These are phyloP conservation scores for Drosophila novamexicana DNA, from an alignment of 1,140 invertebrate genomes.

Conservation along the genomic window DNA sequence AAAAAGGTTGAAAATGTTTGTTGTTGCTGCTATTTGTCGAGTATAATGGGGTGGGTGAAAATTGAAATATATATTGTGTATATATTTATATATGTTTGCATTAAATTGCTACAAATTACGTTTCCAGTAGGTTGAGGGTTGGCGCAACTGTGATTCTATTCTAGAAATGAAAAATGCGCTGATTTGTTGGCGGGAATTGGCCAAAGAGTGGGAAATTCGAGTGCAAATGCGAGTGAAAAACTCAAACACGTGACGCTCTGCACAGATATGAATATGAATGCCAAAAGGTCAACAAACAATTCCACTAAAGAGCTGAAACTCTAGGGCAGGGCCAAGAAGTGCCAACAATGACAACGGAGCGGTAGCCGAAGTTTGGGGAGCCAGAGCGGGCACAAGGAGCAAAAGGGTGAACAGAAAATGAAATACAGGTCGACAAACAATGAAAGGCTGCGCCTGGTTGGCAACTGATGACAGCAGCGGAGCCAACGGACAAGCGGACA, in stretches of 20 bases:
- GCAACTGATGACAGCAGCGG: slow-evolving; percentile 49
- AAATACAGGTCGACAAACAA: slow-evolving; percentile 50
- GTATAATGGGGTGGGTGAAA: slow-evolving; percentile 16
- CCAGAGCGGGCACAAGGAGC: neutral
- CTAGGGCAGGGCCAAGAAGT: slow-evolving; percentile 6
- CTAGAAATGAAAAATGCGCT: slow-evolving; percentile 21
- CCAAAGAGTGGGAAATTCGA: slow-evolving; percentile 7
- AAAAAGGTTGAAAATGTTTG: slow-evolving; percentile 33
- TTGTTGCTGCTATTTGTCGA: slow-evolving; percentile 29
- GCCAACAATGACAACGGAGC: slow-evolving; percentile 9
- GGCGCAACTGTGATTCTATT: neutral
- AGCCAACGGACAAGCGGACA: slow-evolving; percentile 14
- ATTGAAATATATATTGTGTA: slow-evolving; percentile 36
- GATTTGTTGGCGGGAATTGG: neutral
- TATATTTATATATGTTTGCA: slow-evolving; percentile 31
- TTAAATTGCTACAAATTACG: slow-evolving; percentile 42
- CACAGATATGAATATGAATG: slow-evolving; percentile 47
- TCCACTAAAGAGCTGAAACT: slow-evolving; percentile 30
- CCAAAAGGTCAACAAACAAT: slow-evolving; percentile 55
- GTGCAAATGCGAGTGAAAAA: neutral
- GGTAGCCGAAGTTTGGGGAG: neutral
- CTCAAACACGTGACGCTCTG: neutral
- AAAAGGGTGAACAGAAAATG: slow-evolving; percentile 36
- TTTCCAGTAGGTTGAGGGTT: neutral
- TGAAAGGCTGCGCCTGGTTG: slow-evolving; percentile 41